These are phyloP conservation scores for Ceyx cyanopectus DNA, from an alignment of 2,113 vertebrate species.

Conservation along the genomic window DNA sequence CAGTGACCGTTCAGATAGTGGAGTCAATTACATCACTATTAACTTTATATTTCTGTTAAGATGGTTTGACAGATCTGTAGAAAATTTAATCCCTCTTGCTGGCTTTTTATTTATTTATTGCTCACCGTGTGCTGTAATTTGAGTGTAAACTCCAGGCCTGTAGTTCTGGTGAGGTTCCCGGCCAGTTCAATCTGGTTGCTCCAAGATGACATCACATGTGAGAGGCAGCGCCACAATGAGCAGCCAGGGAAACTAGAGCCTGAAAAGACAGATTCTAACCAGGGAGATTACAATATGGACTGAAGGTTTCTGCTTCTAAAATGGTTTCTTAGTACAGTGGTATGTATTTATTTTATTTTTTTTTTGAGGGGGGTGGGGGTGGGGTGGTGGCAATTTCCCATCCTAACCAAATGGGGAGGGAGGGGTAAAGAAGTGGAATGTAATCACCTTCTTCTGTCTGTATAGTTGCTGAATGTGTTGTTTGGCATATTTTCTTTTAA, in stretches of 20 bases:
- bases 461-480: not conserved
- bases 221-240: slow-evolving; percentile 70
- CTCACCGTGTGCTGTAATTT: slow-evolving; percentile 60
- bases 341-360: not conserved
- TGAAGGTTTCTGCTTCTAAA: not conserved
- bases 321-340: not conserved
- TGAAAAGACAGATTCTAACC: not conserved
- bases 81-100: not conserved
- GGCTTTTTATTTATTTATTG: not conserved
- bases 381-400: not conserved
- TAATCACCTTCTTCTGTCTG: not conserved
- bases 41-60: not conserved
- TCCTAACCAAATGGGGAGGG: not conserved
- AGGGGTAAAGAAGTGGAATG: not conserved
- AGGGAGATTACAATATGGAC: not conserved
- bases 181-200: slow-evolving; percentile 90
- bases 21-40: not conserved
- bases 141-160: slow-evolving; percentile 86
- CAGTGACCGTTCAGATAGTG: accelerated
- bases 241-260: not conserved
- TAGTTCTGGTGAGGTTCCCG: slow-evolving; percentile 73
- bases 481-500: not conserved
- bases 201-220: slow-evolving; percentile 82
- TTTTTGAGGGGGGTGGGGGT: not conserved
- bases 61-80: not conserved